Evolutionary conservation across 2,113 vertebrate species (phyloP).

Genomic region (Microcebus tavaratra): DNA sequence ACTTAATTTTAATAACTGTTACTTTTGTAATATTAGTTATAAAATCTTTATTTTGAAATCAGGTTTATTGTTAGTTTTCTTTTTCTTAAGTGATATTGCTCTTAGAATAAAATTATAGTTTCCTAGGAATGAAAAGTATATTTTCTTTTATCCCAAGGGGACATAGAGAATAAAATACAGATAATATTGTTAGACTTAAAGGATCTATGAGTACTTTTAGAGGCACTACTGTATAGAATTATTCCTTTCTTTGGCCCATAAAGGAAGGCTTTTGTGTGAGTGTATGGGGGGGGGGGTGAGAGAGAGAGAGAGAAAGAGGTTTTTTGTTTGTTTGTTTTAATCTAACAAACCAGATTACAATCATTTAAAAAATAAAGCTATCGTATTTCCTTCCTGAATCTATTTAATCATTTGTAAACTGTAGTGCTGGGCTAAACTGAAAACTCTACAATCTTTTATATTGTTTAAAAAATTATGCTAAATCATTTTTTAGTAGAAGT

Average conservation of each 20-base stretch:
- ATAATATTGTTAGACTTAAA: background rate
- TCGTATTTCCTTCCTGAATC: background rate
- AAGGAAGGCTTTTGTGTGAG: background rate
- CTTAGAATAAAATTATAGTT: background rate
- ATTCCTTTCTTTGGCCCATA: background rate
- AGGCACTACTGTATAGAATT: background rate
- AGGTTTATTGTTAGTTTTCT: background rate
- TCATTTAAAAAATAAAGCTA: background rate
- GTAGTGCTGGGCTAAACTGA: background rate
- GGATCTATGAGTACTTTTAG: background rate
- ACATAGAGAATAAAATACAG: background rate
- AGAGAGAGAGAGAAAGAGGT: no score
- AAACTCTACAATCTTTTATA: background rate
- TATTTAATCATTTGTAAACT: background rate
- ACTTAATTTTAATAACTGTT: constrained; percentile 24
- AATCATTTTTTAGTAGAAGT: background rate
- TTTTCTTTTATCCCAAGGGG: constrained; percentile 1
- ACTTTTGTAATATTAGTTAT: constrained; percentile 1
- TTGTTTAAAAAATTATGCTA: background rate
- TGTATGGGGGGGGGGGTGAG: no score
- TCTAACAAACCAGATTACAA: background rate
- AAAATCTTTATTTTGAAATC: constrained; percentile 31
- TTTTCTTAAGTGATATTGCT: background rate
- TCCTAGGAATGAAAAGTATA: background rate
- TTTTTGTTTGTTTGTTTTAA: background rate